phyloP scores from a whole-genome alignment of 2,888 invertebrate genomes.

The Diachrysia chrysitis region DNA sequence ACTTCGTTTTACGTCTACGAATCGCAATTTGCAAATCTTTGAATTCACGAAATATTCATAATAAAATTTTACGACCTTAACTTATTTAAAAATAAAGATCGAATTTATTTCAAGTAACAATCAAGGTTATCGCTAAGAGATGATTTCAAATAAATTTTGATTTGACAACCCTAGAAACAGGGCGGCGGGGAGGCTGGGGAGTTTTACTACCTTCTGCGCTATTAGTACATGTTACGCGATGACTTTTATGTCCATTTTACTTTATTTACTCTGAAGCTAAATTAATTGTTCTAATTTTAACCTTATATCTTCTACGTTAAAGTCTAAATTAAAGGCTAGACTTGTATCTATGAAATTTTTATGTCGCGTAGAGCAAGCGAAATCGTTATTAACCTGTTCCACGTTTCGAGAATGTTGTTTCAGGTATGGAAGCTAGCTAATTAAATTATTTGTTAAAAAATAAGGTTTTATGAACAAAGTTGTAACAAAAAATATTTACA shows the following conservation, averaged over 20 bases:
- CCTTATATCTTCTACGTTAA: constrained; percentile 9
- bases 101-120: constrained; percentile 1
- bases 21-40: background rate
- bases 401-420: background rate
- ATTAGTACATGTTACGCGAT: constrained; percentile 46
- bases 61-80: background rate
- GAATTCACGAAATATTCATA: background rate
- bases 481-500: no score
- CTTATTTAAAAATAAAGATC: background rate
- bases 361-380: background rate
- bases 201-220: constrained; percentile 36
- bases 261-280: constrained; percentile 9
- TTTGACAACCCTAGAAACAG: constrained; percentile 25
- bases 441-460: background rate
- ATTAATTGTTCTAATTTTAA: constrained; percentile 6
- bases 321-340: constrained; percentile 16
- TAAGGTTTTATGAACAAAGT: background rate
- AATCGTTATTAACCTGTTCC: background rate
- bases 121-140: background rate
- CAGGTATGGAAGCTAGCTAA: background rate
- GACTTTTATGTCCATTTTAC: constrained; percentile 37
- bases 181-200: constrained; percentile 23
- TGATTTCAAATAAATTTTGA: background rate
- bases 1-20: background rate
- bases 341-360: background rate